A percentile compares a stretch with the other conserved stretches of the same genome.
These are phyloP conservation scores for Teleogryllus oceanicus DNA, from an alignment of 2,888 invertebrate genomes.

Conservation along the genomic window DNA sequence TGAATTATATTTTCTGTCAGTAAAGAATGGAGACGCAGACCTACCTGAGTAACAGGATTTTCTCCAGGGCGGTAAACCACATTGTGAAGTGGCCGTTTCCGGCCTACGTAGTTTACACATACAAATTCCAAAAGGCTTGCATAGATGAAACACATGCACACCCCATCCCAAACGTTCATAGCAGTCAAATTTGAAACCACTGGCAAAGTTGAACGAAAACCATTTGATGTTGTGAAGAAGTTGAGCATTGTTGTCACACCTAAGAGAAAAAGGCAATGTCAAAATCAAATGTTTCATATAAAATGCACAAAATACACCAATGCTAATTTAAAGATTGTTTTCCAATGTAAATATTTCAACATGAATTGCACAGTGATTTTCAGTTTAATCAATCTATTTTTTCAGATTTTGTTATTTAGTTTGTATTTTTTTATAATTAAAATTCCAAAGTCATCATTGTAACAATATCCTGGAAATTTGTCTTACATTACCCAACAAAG, in stretches of 20 bases:
- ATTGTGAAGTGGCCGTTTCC: constrained; percentile 83
- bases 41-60: constrained; percentile 86
- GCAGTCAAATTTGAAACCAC: constrained; percentile 92
- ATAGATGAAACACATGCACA: constrained; percentile 96
- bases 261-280: constrained; percentile 46
- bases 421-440: too few species aligned
- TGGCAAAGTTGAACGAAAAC: constrained; percentile 86
- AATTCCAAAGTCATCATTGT: too few species aligned
- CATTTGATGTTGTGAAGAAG: constrained; percentile 94
- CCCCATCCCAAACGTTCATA: constrained; percentile 96
- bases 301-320: too few species aligned
- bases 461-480: too few species aligned
- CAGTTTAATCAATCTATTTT: too few species aligned
- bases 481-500: too few species aligned
- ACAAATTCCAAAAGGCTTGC: constrained; percentile 91
- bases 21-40: background rate
- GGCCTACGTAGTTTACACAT: constrained; percentile 91
- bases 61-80: constrained; percentile 86
- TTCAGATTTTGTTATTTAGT: too few species aligned
- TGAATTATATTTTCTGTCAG: background rate
- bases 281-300: too few species aligned
- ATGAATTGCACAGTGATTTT: too few species aligned
- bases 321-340: too few species aligned
- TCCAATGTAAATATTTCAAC: too few species aligned
- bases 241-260: constrained; percentile 97